Evolutionary conservation across 1,140 invertebrate species (phyloP).

Genomic region (Musca domestica): DNA sequence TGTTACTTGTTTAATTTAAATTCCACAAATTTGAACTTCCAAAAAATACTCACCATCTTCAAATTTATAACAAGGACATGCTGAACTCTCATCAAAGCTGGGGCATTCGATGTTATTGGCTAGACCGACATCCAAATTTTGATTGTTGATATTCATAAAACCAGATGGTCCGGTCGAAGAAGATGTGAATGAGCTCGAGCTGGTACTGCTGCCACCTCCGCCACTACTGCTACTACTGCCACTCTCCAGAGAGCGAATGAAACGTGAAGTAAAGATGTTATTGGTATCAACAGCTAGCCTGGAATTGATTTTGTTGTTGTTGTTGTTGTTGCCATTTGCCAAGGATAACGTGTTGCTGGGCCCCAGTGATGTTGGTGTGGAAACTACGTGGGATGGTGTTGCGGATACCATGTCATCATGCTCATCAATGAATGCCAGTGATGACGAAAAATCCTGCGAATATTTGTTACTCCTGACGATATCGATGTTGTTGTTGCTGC

Average conservation of each 20-base stretch:
- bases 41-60: constrained; percentile 67
- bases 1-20: not conserved
- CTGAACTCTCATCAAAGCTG: constrained; percentile 67
- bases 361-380: not conserved
- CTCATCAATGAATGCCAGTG: not conserved
- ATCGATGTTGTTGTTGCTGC: not conserved
- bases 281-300: not conserved
- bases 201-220: not conserved
- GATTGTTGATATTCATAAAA: constrained; percentile 22
- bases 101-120: constrained; percentile 61
- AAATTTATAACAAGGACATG: constrained; percentile 87
- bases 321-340: constrained; percentile 24
- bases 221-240: constrained; percentile 19
- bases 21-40: not conserved
- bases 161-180: not conserved
- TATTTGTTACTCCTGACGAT: not conserved
- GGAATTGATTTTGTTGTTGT: constrained; percentile 26
- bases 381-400: not conserved
- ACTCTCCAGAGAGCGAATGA: constrained; percentile 23
- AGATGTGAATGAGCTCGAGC: not conserved
- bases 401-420: not conserved
- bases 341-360: not conserved
- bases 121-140: constrained; percentile 25
- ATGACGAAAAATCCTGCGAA: not conserved
- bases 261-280: not conserved